A percentile compares a stretch with the other conserved stretches of the same genome.
Evolutionary conservation across 2,797 vertebrate species (phyloP).

Genomic region (Poecilia wingei): DNA sequence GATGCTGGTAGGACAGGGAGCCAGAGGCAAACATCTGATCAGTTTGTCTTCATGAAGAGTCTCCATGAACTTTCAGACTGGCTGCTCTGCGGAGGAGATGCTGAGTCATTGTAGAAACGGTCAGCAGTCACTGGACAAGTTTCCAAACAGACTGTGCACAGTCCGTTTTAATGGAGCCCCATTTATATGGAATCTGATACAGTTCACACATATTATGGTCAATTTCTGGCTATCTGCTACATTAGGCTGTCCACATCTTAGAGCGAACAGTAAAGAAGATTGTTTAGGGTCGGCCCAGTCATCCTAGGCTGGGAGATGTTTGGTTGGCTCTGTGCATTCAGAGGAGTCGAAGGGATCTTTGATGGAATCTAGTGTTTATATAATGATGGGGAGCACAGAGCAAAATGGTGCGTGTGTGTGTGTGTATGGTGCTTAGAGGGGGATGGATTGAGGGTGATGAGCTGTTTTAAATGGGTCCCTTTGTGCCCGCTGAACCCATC

Average conservation of each 20-base stretch:
- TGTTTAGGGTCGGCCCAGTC: slow-evolving; percentile 70
- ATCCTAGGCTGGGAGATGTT: slow-evolving; percentile 64
- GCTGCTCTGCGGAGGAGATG: slow-evolving; percentile 28
- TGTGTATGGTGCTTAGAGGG: slow-evolving; percentile 19
- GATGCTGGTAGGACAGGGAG: slow-evolving; percentile 42
- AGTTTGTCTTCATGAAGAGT: slow-evolving; percentile 21
- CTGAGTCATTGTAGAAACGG: slow-evolving; percentile 59
- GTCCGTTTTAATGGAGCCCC: slow-evolving; percentile 18
- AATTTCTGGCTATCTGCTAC: slow-evolving; percentile 38
- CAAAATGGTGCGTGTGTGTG: slow-evolving; percentile 20
- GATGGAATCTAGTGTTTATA: slow-evolving; percentile 79
- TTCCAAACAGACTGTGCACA: slow-evolving; percentile 29
- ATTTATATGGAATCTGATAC: slow-evolving; percentile 46
- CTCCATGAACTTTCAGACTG: slow-evolving; percentile 13
- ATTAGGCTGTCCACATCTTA: slow-evolving; percentile 37
- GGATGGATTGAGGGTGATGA: slow-evolving; percentile 61
- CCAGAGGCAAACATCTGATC: slow-evolving; percentile 49
- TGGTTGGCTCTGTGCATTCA: slow-evolving; percentile 76
- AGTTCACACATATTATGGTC: slow-evolving; percentile 33
- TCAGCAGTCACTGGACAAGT: slow-evolving; percentile 30
- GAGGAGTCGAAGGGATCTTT: slow-evolving; percentile 49
- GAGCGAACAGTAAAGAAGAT: slow-evolving; percentile 60
- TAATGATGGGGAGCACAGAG: slow-evolving; percentile 60
- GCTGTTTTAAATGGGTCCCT: slow-evolving; percentile 74
- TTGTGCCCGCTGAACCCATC: slow-evolving; percentile 71